Conservation (phyloP, 1,140 invertebrate genomes). For the Drosophila azteca region DNA sequence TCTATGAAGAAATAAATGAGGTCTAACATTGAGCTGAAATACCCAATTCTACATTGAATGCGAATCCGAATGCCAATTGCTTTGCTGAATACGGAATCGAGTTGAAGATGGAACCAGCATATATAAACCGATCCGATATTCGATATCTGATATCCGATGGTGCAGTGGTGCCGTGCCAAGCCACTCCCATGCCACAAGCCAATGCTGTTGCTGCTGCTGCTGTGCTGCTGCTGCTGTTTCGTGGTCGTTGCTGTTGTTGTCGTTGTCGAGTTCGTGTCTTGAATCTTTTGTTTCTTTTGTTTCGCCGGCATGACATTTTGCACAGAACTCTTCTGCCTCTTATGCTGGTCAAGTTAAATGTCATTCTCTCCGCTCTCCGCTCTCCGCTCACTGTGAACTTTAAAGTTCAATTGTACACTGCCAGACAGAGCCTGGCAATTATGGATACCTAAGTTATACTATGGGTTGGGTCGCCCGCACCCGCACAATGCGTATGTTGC, state of each 20-base stretch:
- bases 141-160: not conserved
- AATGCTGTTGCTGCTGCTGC: constrained; percentile 2
- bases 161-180: constrained; percentile 17
- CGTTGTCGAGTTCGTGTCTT: constrained; percentile 59
- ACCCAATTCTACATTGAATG: constrained; percentile 35
- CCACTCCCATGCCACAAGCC: constrained; percentile 38
- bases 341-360: constrained; percentile 73
- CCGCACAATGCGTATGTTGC: no score
- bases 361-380: constrained; percentile 39
- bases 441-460: constrained; percentile 1
- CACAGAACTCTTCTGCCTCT: constrained; percentile 39
- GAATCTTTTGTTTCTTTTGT: constrained; percentile 66
- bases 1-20: constrained; percentile 1
- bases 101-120: not conserved
- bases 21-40: constrained; percentile 4
- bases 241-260: constrained; percentile 12
- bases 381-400: constrained; percentile 63
- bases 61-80: constrained; percentile 31
- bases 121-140: not conserved
- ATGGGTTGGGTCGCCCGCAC: not conserved
- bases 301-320: constrained; percentile 36
- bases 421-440: constrained; percentile 1
- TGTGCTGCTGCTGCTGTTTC: not conserved
- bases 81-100: constrained; percentile 22
- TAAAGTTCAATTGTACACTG: constrained; percentile 69